Base-by-base conservation (phyloP, 2,113 vertebrate genomes). In the Leuciscus idus region DNA sequence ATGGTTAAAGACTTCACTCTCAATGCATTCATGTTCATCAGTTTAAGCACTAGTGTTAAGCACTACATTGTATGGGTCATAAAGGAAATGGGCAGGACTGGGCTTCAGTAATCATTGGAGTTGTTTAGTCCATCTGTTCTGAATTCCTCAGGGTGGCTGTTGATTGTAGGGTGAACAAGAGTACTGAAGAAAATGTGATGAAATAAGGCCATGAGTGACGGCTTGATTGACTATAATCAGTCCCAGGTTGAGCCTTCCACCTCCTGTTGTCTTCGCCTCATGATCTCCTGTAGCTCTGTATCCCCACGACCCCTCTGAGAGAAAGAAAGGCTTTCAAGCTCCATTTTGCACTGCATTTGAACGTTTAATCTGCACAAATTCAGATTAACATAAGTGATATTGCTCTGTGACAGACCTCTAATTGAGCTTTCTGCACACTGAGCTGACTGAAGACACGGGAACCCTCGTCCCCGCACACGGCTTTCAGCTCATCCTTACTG, bases 371-470 rank as follows among this genome's bases (percentile, higher is more conserved):
- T 28, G 28, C 43, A 28, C 33, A 48, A 43, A 72, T 72, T 72
- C 68, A 23, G 55, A 23, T 57, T 8, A 61, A 26, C 59, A 61
- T 61, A 64, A 64, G 72, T 46, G 39, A 46, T 73, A 73, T 73
- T 26, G 23, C 72, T 12, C 28, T 39, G 26, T 78, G 26, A 85
- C 88, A 86, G 72, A 89, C 96, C 95, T 97, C 96, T 87, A 96
- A 88, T 17, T 90, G 77, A 15, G 93, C 93, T 85, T 96, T 97
- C 91, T 96, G 95, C 89, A 97, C 95, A 0, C 93, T 94, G 90
- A 97, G 94, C 94, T 97, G 96, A 87, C 96, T 96, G 93, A 95
- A 96, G 8, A 96, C 96, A 19, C 96, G 92, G 57, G 89, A 91
- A 10, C 96, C 96, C 66, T 97, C 96, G 33, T 96, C 95, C 7